Evolutionary conservation across 2,797 vertebrate species (phyloP).

Genomic region (Taeniopygia guttata): DNA sequence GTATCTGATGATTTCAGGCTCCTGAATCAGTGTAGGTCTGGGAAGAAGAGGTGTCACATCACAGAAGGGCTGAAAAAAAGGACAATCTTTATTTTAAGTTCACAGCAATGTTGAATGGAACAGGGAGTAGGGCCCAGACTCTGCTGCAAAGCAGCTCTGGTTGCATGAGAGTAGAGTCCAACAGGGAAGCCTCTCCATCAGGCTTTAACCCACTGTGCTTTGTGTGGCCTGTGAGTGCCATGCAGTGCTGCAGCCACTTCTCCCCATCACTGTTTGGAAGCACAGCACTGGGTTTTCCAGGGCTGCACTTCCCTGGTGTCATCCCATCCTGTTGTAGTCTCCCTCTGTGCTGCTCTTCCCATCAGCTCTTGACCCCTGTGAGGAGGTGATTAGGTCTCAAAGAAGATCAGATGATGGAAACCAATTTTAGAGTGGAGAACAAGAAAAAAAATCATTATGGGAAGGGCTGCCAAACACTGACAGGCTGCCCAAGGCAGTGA

Average conservation of each 20-base stretch:
- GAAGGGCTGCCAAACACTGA: neutral
- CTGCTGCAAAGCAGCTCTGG: neutral
- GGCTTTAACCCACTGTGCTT: accelerated
- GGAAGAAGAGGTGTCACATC: neutral
- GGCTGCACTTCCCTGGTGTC: neutral
- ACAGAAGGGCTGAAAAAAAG: neutral
- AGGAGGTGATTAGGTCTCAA: neutral
- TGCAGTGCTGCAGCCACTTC: neutral
- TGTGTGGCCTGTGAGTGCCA: neutral
- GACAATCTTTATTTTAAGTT: neutral
- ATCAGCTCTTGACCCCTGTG: neutral
- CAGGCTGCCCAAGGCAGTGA: neutral
- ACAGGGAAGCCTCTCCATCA: neutral
- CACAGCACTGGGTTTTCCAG: neutral
- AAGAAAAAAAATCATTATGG: too few relatives aligned
- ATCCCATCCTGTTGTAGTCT: neutral
- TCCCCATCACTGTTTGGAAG: neutral
- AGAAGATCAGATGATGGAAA: neutral
- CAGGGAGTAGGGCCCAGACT: neutral
- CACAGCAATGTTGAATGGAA: neutral
- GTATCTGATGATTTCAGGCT: neutral
- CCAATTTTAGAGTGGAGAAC: neutral
- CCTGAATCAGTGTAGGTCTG: neutral
- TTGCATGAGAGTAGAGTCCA: neutral
- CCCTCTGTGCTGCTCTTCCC: neutral